Base-by-base conservation (phyloP, 2,888 invertebrate species). In the Drosophila acutilabella region DNA sequence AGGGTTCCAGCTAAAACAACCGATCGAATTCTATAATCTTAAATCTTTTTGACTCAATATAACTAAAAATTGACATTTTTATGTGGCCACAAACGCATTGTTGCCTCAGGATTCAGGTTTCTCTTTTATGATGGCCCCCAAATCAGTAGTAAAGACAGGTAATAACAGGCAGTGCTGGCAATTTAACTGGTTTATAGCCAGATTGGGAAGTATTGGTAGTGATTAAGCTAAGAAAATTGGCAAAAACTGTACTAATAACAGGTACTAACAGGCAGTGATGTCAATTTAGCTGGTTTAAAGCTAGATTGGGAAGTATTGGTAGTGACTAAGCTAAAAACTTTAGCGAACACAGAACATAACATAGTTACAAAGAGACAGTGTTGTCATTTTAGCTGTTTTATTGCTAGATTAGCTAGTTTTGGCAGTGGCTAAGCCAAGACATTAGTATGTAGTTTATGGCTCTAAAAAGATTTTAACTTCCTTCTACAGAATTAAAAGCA, bases 31-130 rank as follows among this genome's bases (percentile, higher is more conserved):
- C 33, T 20, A 36, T 41, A 50, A 50, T 51, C 45, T 62, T 16
- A 8, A 47, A 58, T 64, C 60, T 50, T 10, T 36, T 54, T 53
- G 18, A 26, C 26, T 18, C n/a, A 18, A 42, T 60, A 56, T 75
- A 56, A 67, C 36, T 36, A 13, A 5, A 13, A 36, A 66, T 60
- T 57, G 70, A 75, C 70, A 75, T 53, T 74, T 61, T 69, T 59
- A 56, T 69, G 48, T 45, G 23, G 48, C 48, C 48, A 45, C 56
- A 61, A 36, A 57, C 53, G 42, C 40, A 60, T 14, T 47, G 42
- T 42, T 61, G 51, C 56, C 41, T 41, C 58, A 16, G 40, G 61
- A 62, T 67, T 80, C 71, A 81, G 74, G 67, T 70, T 65, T 52
- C 30, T 38, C 40, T 69, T 59, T 45, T 42, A 56, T 69, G 30